Base-by-base conservation (phyloP, 1,140 invertebrate species). In the Macrostomum lignano region DNA sequence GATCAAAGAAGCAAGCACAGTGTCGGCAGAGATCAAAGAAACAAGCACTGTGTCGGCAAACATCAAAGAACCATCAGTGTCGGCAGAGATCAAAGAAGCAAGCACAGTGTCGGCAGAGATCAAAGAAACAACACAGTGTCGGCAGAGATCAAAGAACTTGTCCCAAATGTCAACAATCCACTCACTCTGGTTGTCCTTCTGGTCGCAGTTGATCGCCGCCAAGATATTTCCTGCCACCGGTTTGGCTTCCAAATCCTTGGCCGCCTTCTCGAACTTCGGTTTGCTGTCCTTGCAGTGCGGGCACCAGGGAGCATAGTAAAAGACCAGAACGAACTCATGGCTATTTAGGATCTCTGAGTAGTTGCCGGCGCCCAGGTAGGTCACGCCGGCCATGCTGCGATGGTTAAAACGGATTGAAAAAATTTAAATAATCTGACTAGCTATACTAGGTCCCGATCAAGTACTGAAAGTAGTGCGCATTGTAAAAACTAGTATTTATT, bases 301-400 rank as follows among this genome's bases (percentile, higher is more conserved):
- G 19, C 32, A 33, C 32, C 32, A 33, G 14, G 32, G 32, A 28
- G 32, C 32, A 11, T 33, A 33, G 19, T 24, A 33, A 19, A 33
- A 33, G n/a, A 33, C 19, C 22, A 33, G 20, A 4, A 25, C 32
- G 13, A n/a, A n/a, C n/a, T n/a, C n/a, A n/a, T n/a, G n/a, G n/a
- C n/a, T n/a, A n/a, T n/a, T n/a, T n/a, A n/a, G n/a, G n/a, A n/a
- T n/a, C n/a, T n/a, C n/a, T n/a, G n/a, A n/a, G n/a, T n/a, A n/a
- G n/a, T n/a, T n/a, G n/a, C n/a, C n/a, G n/a, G n/a, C n/a, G n/a
- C n/a, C n/a, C n/a, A n/a, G n/a, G n/a, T n/a, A n/a, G n/a, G n/a
- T n/a, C n/a, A n/a, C n/a, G n/a, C n/a, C n/a, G n/a, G n/a, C n/a
- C n/a, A n/a, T n/a, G n/a, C n/a, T n/a, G n/a, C n/a, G n/a, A n/a